Conservation (phyloP, 1,140 invertebrate species). For the Drosophila ironensis region DNA sequence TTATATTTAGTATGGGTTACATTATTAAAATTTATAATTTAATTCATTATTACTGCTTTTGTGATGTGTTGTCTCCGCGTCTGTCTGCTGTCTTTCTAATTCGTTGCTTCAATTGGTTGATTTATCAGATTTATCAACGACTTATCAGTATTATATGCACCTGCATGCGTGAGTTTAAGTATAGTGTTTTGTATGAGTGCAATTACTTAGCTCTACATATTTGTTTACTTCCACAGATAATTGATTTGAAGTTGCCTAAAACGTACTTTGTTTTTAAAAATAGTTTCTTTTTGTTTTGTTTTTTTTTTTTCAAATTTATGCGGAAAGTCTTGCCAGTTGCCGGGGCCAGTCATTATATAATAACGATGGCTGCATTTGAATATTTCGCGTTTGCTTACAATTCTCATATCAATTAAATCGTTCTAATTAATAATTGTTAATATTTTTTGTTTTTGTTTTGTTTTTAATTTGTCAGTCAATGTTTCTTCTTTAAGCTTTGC, state of each 20-base stretch:
- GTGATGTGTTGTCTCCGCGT: conserved; percentile 56
- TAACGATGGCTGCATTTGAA: conserved; percentile 51
- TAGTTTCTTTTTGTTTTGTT: conserved; percentile 35
- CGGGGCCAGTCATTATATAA: conserved; percentile 59
- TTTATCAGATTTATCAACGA: conserved; percentile 17
- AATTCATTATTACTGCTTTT: conserved; percentile 36
- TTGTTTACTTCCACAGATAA: conserved; percentile 47
- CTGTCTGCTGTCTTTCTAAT: conserved; percentile 50
- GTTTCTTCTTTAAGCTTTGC: conserved; percentile 77
- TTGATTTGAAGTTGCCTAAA: conserved; percentile 74
- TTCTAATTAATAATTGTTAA: conserved; percentile 46
- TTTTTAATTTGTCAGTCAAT: conserved; percentile 68
- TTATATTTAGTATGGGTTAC: conserved; percentile 60
- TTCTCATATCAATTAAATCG: conserved; percentile 37
- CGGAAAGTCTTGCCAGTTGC: conserved; percentile 69
- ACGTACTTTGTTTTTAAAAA: conserved; percentile 61
- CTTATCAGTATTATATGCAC: conserved; percentile 23
- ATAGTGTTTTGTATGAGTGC: conserved; percentile 42
- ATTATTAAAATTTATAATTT: conserved; percentile 43
- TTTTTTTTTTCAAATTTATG: conserved; percentile 43
- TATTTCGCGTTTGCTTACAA: conserved; percentile 31
- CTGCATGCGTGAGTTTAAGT: conserved; percentile 18
- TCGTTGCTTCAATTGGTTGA: conserved; percentile 57
- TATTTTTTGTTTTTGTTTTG: conserved; percentile 22
- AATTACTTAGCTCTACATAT: conserved; percentile 68